Conservation (phyloP, 2,888 invertebrate genomes). For the Clunio marinus region DNA sequence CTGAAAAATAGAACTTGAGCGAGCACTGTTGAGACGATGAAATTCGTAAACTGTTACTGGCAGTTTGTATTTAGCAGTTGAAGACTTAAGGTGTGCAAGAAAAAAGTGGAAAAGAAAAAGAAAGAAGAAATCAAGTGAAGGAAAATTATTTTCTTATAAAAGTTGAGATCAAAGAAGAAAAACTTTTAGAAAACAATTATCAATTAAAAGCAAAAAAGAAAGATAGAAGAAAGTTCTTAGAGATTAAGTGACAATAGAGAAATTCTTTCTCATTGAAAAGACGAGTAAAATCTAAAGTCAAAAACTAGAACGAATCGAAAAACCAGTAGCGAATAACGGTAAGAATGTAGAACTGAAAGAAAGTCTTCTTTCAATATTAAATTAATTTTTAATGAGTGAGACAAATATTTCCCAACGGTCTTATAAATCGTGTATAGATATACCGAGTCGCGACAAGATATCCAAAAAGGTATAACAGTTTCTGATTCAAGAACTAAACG, state of each 20-base stretch:
- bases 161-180: neutral
- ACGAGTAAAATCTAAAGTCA: too few relatives aligned
- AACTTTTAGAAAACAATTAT: neutral
- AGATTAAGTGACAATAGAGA: neutral
- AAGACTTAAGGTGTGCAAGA: constrained; percentile 26
- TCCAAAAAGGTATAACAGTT: constrained; percentile 23
- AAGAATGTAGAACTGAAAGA: constrained; percentile 6
- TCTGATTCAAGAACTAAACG: constrained; percentile 7
- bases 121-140: neutral
- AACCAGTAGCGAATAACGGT: constrained; percentile 37
- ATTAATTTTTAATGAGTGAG: constrained; percentile 31
- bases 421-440: neutral
- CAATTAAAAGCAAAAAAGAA: neutral
- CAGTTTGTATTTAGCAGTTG: constrained; percentile 33
- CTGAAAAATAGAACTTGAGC: constrained; percentile 39
- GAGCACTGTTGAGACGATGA: neutral
- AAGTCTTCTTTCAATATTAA: constrained; percentile 9
- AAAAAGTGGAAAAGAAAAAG: neutral
- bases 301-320: constrained; percentile 22
- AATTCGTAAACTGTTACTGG: constrained; percentile 5
- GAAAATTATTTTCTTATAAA: neutral
- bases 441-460: constrained; percentile 1
- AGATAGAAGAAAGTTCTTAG: neutral
- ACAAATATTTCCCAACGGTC: neutral
- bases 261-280: neutral